phyloP scores from a whole-genome alignment of 1,140 invertebrate genomes.

The Tachypleus tridentatus region DNA sequence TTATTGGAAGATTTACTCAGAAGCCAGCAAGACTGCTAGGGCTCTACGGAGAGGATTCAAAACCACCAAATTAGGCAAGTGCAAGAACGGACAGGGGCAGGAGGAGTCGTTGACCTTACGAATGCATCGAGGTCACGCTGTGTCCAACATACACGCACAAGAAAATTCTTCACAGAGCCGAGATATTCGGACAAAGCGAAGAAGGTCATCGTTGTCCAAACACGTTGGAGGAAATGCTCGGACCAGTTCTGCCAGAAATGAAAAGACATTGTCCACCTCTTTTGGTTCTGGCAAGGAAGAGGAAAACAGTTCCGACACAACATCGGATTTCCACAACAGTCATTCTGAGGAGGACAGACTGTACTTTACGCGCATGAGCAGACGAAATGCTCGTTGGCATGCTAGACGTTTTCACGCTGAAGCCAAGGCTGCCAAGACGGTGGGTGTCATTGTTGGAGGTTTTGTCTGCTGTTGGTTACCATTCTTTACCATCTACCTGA shows the following conservation, averaged over 20 bases:
- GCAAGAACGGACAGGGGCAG: conserved; percentile 42
- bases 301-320: too few species aligned
- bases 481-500: conserved; percentile 86
- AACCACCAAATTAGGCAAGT: conserved; percentile 57
- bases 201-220: too few species aligned
- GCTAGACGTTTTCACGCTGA: conserved; percentile 78
- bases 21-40: conserved; percentile 76
- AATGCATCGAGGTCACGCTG: conserved; percentile 60
- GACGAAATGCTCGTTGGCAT: conserved; percentile 63
- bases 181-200: not conserved
- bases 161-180: conserved; percentile 3
- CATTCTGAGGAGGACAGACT: too few species aligned
- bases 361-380: conserved; percentile 48
- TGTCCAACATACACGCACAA: too few species aligned
- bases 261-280: too few species aligned
- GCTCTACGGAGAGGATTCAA: conserved; percentile 71
- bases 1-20: conserved; percentile 89
- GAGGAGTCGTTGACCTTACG: conserved; percentile 56
- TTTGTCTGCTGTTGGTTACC: conserved; percentile 89
- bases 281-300: too few species aligned
- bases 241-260: too few species aligned
- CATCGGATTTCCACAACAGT: too few species aligned
- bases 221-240: too few species aligned
- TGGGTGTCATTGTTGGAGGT: conserved; percentile 85
- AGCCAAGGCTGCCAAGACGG: conserved; percentile 84